Evolutionary conservation across 2,113 vertebrate genomes (phyloP).

Genomic region (Elgaria multicarinata): DNA sequence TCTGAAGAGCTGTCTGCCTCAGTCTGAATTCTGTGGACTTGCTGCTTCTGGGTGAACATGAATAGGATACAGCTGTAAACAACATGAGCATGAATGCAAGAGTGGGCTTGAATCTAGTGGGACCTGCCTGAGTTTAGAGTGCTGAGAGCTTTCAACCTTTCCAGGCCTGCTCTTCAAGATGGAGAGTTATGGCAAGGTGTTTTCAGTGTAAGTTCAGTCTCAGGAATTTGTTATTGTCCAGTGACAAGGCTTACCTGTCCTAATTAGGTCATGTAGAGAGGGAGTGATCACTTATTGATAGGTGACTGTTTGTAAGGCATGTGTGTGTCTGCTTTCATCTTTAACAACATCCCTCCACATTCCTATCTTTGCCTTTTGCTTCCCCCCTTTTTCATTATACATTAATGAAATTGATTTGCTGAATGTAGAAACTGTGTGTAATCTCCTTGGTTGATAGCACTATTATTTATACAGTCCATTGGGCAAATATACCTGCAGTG

Average conservation of each 20-base stretch:
- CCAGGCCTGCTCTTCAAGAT: neutral
- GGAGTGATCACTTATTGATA: neutral
- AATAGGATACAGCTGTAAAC: neutral
- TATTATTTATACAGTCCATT: constrained; percentile 7
- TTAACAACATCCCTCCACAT: neutral
- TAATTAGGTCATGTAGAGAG: neutral
- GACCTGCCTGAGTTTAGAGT: neutral
- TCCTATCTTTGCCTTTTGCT: constrained; percentile 5
- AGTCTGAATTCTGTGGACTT: neutral
- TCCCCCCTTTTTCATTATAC: constrained; percentile 4
- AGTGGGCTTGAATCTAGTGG: neutral
- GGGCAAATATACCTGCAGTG: neutral
- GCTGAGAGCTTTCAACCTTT: neutral
- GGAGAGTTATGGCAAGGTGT: neutral
- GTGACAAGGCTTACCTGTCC: neutral
- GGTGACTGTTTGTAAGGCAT: neutral
- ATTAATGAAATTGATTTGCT: constrained; percentile 29
- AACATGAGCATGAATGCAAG: neutral
- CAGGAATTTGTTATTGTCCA: neutral
- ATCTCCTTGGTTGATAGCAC: neutral
- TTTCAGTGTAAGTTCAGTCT: neutral
- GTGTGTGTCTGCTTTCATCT: neutral
- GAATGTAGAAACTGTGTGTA: constrained; percentile 3
- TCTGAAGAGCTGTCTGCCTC: neutral
- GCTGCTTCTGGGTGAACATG: no score